Evolutionary conservation across 2,888 invertebrate genomes (phyloP).

Genomic region (Noctua fimbriata): DNA sequence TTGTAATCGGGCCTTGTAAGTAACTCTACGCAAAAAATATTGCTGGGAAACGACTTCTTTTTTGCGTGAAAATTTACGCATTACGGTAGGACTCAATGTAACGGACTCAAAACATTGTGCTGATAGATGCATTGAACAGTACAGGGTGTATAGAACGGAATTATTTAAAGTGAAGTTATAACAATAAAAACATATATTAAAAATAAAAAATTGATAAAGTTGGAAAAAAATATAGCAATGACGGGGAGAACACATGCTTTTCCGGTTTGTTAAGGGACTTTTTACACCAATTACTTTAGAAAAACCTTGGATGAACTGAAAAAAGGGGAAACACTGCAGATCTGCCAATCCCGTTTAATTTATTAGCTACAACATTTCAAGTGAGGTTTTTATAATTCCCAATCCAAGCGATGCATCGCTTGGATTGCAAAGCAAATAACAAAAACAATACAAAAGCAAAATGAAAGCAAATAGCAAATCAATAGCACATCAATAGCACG

Average conservation of each 20-base stretch:
- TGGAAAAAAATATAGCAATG: not conserved
- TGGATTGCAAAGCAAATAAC: too few relatives aligned
- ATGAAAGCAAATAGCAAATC: too few relatives aligned
- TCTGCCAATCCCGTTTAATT: not conserved
- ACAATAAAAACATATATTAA: not conserved
- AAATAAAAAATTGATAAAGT: not conserved
- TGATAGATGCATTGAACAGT: not conserved
- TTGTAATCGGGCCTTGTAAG: too few relatives aligned
- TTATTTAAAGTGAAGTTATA: too few relatives aligned
- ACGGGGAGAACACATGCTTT: not conserved
- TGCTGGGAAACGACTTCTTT: not conserved
- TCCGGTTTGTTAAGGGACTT: not conserved
- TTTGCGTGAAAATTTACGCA: too few relatives aligned
- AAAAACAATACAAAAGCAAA: too few relatives aligned
- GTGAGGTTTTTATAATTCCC: not conserved
- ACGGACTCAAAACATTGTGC: not conserved
- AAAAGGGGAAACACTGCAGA: not conserved
- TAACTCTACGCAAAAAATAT: too few relatives aligned
- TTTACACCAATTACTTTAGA: not conserved
- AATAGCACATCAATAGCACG: too few relatives aligned
- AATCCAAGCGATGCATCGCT: not conserved
- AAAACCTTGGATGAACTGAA: not conserved
- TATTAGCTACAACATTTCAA: not conserved
- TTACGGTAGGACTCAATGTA: not conserved
- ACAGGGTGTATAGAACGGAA: too few relatives aligned